phyloP scores from a whole-genome alignment of 2,113 vertebrate genomes.

The Corythaeola cristata region DNA sequence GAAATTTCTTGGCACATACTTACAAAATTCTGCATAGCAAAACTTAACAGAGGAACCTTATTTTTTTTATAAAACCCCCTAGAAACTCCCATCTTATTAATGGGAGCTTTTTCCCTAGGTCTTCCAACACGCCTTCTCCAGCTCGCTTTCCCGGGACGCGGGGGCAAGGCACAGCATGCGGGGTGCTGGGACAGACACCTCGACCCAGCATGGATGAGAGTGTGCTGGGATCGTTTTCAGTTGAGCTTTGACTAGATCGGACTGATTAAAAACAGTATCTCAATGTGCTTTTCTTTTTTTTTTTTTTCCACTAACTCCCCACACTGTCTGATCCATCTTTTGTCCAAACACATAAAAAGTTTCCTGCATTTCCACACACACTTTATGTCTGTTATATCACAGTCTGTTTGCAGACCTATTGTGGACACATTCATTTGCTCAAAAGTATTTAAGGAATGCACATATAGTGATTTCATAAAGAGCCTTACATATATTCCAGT shows the following conservation, averaged over 20 bases:
- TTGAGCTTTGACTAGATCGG: not conserved
- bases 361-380: rapidly evolving
- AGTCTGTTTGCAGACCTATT: not conserved
- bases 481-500: not conserved
- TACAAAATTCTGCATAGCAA: not conserved
- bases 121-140: not conserved
- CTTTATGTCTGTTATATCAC: not conserved
- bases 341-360: not conserved
- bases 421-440: not conserved
- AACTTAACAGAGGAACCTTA: not conserved
- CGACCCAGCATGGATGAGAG: rapidly evolving
- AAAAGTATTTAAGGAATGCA: not conserved
- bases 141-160: rapidly evolving
- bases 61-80: not conserved
- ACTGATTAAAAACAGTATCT: not conserved
- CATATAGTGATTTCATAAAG: not conserved
- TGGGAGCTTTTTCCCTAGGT: not conserved
- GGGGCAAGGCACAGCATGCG: rapidly evolving
- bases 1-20: not conserved
- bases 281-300: not conserved
- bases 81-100: not conserved
- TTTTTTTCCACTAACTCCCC: not conserved
- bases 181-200: not conserved
- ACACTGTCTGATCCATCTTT: not conserved
- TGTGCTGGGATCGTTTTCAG: not conserved